Evolutionary conservation across 2,113 vertebrate genomes (phyloP).

Genomic region (Capreolus pygargus): DNA sequence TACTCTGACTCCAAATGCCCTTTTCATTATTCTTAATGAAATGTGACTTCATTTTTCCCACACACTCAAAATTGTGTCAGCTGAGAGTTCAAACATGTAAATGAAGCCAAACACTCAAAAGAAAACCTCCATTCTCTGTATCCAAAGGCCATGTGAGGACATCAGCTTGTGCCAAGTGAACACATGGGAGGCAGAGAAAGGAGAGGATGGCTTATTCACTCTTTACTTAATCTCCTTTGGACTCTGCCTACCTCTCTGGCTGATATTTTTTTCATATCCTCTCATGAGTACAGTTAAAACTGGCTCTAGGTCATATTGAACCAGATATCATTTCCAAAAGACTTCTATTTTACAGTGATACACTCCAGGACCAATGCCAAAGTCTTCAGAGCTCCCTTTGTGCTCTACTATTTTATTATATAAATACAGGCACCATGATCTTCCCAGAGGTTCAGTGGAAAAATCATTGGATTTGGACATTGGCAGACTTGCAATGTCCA

Average conservation of each 20-base stretch:
- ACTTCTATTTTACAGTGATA: not conserved
- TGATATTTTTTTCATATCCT: not conserved
- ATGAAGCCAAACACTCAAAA: slow-evolving; percentile 51
- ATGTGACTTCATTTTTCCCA: slow-evolving; percentile 67
- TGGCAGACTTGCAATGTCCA: not conserved
- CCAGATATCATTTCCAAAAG: not conserved
- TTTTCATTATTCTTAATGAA: slow-evolving; percentile 70
- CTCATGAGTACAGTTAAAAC: not conserved
- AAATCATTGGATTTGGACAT: not conserved
- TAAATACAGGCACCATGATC: not conserved
- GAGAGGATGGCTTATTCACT: not conserved
- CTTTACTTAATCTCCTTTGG: slow-evolving; percentile 24
- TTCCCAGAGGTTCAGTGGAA: not conserved
- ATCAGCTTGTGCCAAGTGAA: slow-evolving; percentile 21
- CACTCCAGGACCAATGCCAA: not conserved
- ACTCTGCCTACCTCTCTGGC: not conserved
- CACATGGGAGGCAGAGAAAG: not conserved
- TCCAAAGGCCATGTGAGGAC: slow-evolving; percentile 53
- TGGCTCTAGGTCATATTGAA: not conserved
- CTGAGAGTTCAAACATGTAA: slow-evolving; percentile 69
- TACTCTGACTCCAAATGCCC: slow-evolving; percentile 50
- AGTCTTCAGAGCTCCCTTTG: not conserved
- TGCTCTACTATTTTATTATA: not conserved
- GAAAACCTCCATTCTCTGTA: slow-evolving; percentile 54
- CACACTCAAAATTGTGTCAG: slow-evolving; percentile 57